Percentiles rank a stretch among this genome's conserved stretches.
Conservation (phyloP, 2,888 invertebrate genomes). For the Cosmia trapezina region DNA sequence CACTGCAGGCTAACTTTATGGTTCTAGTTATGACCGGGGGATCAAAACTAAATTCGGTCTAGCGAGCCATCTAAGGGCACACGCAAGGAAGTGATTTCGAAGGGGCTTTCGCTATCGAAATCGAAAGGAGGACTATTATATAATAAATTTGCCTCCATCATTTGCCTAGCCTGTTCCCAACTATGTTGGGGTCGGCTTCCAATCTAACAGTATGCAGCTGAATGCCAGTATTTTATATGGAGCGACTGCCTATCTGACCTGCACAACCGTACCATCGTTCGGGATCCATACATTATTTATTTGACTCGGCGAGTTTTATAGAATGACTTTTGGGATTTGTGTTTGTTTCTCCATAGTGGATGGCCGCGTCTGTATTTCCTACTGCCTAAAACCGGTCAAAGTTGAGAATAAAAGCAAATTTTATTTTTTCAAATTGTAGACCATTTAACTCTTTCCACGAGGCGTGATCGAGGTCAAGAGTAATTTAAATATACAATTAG, state of each 20-base stretch:
- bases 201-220: background rate
- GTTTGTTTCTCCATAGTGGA: background rate
- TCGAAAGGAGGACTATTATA: background rate
- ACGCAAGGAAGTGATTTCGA: too few relatives aligned
- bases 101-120: too few relatives aligned
- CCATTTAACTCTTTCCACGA: background rate
- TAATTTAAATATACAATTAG: too few relatives aligned
- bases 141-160: conserved; percentile 4
- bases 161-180: too few relatives aligned
- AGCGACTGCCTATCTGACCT: background rate
- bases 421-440: background rate
- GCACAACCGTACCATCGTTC: background rate
- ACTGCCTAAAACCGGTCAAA: too few relatives aligned
- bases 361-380: background rate
- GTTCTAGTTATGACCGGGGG: too few relatives aligned
- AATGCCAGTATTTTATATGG: background rate
- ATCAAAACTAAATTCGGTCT: too few relatives aligned
- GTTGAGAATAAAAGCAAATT: background rate
- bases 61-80: too few relatives aligned
- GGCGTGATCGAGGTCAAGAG: background rate
- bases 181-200: background rate
- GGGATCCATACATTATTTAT: conserved; percentile 31
- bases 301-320: conserved; percentile 1
- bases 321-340: background rate
- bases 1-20: too few relatives aligned